phyloP scores from a whole-genome alignment of 2,113 vertebrate species.

The Tenebrosternarchus preto region DNA sequence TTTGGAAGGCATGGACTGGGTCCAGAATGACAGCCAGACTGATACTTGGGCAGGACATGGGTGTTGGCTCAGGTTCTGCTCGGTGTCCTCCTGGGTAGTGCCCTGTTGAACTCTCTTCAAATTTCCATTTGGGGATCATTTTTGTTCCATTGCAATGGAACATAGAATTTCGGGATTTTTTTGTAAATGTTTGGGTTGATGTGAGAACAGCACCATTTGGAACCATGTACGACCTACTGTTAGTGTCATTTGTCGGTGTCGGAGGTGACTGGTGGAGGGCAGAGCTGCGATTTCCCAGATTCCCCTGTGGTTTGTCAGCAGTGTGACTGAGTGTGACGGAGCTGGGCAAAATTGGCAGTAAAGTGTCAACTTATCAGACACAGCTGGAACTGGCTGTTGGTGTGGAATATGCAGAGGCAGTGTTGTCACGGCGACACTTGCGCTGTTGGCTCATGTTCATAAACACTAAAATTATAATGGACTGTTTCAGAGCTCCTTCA shows the following conservation, averaged over 20 bases:
- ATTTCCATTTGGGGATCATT: neutral
- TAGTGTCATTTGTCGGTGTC: slow-evolving; percentile 8
- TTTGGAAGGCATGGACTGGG: neutral
- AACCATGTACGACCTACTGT: neutral
- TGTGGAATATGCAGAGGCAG: neutral
- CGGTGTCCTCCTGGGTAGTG: neutral
- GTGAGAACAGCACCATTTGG: neutral
- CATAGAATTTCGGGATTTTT: neutral
- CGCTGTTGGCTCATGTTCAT: neutral
- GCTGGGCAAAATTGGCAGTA: neutral
- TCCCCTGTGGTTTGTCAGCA: neutral
- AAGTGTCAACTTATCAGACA: slow-evolving; percentile 7
- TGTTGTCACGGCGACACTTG: neutral
- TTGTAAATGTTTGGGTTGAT: neutral
- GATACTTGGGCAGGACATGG: neutral
- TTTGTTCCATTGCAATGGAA: neutral
- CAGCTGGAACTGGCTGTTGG: slow-evolving; percentile 2
- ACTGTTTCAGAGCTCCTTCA: neutral
- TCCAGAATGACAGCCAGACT: neutral
- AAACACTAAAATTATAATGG: neutral
- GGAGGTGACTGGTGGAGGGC: no score
- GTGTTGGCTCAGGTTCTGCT: neutral
- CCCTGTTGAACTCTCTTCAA: no score
- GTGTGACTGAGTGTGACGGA: neutral
- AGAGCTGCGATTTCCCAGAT: slow-evolving; percentile 38